A percentile compares a stretch with the other conserved stretches of the same genome.
Conservation (phyloP, 1,140 invertebrate species). For the Bathynomus jamesi region DNA sequence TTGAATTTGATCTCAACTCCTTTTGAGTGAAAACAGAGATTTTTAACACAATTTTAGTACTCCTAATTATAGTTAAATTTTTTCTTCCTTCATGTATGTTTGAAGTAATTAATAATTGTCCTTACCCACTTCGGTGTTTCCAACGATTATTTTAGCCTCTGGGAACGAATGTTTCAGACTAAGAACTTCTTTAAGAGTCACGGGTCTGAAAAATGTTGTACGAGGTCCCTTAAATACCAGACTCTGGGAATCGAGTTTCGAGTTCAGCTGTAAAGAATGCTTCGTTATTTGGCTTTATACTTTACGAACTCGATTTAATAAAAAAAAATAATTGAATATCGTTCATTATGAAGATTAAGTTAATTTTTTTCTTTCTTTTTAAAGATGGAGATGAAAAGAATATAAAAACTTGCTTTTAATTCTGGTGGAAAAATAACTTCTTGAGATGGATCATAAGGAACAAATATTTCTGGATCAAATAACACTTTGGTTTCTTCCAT, state of each 20-base stretch:
- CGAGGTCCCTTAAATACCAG: constrained; percentile 60
- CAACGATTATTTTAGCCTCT: constrained; percentile 74
- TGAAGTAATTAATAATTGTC: too few relatives aligned
- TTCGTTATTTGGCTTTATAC: too few relatives aligned
- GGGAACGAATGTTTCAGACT: constrained; percentile 65
- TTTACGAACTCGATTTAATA: too few relatives aligned
- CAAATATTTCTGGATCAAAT: constrained; percentile 49
- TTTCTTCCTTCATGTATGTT: too few relatives aligned
- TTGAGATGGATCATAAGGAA: constrained; percentile 71
- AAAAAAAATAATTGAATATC: too few relatives aligned
- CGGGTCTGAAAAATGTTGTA: constrained; percentile 65
- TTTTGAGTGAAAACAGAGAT: too few relatives aligned
- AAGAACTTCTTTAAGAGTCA: constrained; percentile 58
- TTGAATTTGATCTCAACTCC: constrained; percentile 21
- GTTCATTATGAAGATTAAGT: too few relatives aligned
- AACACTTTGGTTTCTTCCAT: neutral
- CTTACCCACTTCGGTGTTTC: constrained; percentile 89
- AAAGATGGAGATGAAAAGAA: too few relatives aligned
- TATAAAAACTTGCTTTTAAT: constrained; percentile 61
- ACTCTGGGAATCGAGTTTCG: constrained; percentile 53
- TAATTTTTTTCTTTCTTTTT: too few relatives aligned
- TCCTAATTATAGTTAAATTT: too few relatives aligned
- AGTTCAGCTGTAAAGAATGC: constrained; percentile 48
- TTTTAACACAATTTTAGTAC: too few relatives aligned
- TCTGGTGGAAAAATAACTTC: constrained; percentile 92